Evolutionary conservation across 37 sponge, comb jelly and placozoan species (phyloP).

Genomic region (Amphimedon queenslandica): DNA sequence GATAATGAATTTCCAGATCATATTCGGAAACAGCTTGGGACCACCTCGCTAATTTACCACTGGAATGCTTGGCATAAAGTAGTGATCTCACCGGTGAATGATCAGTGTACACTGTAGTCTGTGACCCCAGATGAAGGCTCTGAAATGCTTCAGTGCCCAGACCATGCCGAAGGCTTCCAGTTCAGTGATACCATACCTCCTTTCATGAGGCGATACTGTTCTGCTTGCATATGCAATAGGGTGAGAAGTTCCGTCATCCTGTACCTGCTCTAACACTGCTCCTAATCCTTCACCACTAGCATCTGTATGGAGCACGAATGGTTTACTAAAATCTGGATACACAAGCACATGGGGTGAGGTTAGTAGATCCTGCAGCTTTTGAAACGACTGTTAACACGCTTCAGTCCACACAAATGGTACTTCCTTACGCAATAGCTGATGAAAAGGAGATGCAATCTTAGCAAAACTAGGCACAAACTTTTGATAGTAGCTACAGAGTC

Average conservation of each 20-base stretch:
- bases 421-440: not conserved
- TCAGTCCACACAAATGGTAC: constrained; percentile 7
- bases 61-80: constrained; percentile 8
- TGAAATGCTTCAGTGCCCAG: constrained; percentile 34
- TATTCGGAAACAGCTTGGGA: constrained; percentile 8
- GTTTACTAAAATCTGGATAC: constrained; percentile 28
- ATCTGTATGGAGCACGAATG: constrained; percentile 39
- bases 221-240: constrained; percentile 55
- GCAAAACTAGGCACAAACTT: constrained; percentile 27
- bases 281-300: constrained; percentile 44
- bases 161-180: constrained; percentile 47
- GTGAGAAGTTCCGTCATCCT: constrained; percentile 15
- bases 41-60: constrained; percentile 16
- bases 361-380: not conserved
- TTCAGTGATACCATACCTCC: constrained; percentile 38
- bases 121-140: constrained; percentile 46
- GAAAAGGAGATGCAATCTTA: constrained; percentile 16
- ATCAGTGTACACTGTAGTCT: constrained; percentile 29
- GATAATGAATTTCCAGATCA: constrained; percentile 20
- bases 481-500: constrained; percentile 30
- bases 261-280: constrained; percentile 34
- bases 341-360: constrained; percentile 27
- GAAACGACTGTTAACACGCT: not conserved
- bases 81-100: constrained; percentile 28
- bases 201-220: constrained; percentile 21